phyloP scores from a whole-genome alignment of 1,140 invertebrate genomes.

The Epicauta chinensis region DNA sequence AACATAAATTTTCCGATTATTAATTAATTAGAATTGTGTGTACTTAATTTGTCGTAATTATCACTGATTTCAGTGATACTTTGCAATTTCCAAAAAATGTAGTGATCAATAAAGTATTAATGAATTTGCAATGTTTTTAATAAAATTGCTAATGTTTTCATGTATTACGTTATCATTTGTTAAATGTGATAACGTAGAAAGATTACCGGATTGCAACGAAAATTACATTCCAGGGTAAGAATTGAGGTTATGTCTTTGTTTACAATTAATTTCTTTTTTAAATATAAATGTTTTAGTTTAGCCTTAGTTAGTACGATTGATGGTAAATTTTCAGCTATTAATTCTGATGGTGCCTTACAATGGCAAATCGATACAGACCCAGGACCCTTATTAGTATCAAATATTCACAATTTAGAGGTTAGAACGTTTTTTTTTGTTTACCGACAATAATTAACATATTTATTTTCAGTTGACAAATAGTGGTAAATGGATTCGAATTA shows the following conservation, averaged over 20 bases:
- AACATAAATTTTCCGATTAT: not conserved
- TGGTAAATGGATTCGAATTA: conserved; percentile 78
- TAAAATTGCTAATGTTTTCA: not conserved
- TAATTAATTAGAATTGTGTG: too few species aligned
- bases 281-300: conserved; percentile 49
- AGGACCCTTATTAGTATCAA: conserved; percentile 72
- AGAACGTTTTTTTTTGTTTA: not conserved
- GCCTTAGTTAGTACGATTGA: conserved; percentile 83
- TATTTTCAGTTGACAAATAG: conserved; percentile 68
- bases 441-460: not conserved
- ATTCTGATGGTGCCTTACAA: conserved; percentile 59
- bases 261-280: not conserved
- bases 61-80: too few species aligned
- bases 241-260: not conserved
- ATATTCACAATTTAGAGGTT: conserved; percentile 76
- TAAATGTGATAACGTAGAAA: not conserved
- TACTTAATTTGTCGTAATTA: too few species aligned
- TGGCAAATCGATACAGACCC: conserved; percentile 72
- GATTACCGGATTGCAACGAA: not conserved
- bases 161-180: not conserved
- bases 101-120: not conserved
- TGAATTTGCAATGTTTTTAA: not conserved
- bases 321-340: conserved; percentile 74
- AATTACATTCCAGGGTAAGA: not conserved
- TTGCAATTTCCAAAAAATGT: not conserved